Conservation (phyloP, 37 sponge, comb jelly and placozoan genomes). For the Chondrilla cf. caribensis region DNA sequence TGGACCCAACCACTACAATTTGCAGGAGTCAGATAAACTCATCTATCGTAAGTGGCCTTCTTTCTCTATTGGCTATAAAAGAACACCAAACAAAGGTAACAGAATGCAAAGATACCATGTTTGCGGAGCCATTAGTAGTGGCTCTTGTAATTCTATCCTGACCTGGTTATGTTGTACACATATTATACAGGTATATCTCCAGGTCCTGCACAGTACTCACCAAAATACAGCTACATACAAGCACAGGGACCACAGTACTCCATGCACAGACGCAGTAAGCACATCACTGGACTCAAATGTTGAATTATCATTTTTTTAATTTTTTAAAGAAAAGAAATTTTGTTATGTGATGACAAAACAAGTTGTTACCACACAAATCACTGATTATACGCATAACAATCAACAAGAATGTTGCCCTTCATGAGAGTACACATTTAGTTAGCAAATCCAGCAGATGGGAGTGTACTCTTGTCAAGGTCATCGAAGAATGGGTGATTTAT, state of each 20-base stretch:
- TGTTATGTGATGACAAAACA: too few relatives aligned
- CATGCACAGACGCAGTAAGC: not conserved
- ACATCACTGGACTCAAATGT: not conserved
- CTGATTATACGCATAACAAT: not conserved
- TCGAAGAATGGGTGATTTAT: slow-evolving; percentile 92
- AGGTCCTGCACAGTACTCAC: slow-evolving; percentile 67
- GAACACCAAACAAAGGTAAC: not conserved
- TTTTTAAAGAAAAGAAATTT: not conserved
- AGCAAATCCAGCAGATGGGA: slow-evolving; percentile 52
- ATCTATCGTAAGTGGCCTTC: slow-evolving; percentile 22
- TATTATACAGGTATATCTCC: slow-evolving; percentile 31
- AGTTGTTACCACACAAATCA: not conserved
- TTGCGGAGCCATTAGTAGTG: too few relatives aligned
- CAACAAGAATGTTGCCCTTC: not conserved
- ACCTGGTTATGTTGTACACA: not conserved
- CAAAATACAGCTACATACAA: slow-evolving; percentile 16
- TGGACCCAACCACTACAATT: slow-evolving; percentile 40
- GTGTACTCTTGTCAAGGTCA: slow-evolving; percentile 81
- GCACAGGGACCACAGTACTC: slow-evolving; percentile 31
- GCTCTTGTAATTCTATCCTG: too few relatives aligned
- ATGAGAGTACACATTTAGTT: not conserved
- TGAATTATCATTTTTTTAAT: not conserved
- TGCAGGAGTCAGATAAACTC: not conserved
- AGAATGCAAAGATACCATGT: not conserved
- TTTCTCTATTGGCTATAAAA: slow-evolving; percentile 32